Conservation (phyloP, 2,113 vertebrate genomes). For the Perca fluviatilis region DNA sequence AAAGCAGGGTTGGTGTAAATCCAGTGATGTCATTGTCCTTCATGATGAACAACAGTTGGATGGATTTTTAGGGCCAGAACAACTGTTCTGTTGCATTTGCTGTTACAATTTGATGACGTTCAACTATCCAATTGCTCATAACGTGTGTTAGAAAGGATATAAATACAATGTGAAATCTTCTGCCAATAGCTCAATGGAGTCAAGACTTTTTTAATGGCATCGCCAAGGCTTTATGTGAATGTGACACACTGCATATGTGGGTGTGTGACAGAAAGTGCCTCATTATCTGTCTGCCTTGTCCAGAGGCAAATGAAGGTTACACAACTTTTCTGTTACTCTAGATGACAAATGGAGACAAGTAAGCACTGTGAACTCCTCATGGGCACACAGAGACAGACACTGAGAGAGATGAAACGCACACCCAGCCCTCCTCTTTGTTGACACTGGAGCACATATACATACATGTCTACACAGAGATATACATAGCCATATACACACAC, state of each 20-base stretch:
- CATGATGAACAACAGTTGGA: not conserved
- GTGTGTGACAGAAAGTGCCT: constrained; percentile 51
- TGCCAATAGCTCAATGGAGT: constrained; percentile 12
- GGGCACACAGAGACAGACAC: constrained; percentile 18
- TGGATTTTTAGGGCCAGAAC: not conserved
- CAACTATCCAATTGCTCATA: not conserved
- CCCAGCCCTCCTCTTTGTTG: constrained; percentile 9
- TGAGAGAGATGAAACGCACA: constrained; percentile 13
- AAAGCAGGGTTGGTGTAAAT: not conserved
- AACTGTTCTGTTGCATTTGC: not conserved
- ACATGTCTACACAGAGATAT: not conserved
- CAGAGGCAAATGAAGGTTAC: constrained; percentile 44
- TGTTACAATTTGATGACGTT: not conserved
- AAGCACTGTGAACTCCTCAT: constrained; percentile 34
- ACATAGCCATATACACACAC: not conserved
- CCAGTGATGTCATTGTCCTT: not conserved
- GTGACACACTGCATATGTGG: constrained; percentile 48
- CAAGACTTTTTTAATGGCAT: constrained; percentile 3
- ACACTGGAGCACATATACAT: constrained; percentile 5
- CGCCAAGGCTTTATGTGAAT: not conserved
- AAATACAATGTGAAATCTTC: constrained; percentile 13
- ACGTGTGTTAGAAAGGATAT: not conserved
- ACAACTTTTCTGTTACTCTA: constrained; percentile 41
- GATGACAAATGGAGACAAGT: constrained; percentile 47
- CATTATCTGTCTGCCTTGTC: constrained; percentile 54